Evolutionary conservation across 2,797 vertebrate species (phyloP).

Genomic region (Neosilurus hyrtlii): DNA sequence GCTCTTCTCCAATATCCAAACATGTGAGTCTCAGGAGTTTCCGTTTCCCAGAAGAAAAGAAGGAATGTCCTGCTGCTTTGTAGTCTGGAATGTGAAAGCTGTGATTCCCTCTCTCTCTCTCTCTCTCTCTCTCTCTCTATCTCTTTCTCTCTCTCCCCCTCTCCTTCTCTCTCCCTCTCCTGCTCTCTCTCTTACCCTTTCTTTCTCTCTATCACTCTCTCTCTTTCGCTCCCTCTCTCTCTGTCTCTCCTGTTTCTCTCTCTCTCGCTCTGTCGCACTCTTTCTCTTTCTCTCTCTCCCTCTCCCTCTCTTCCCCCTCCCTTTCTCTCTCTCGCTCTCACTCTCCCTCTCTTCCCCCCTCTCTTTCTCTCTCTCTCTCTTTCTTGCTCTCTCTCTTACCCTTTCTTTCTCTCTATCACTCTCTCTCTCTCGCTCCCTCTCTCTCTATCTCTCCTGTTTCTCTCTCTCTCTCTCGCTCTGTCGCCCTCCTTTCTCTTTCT

Average conservation of each 20-base stretch:
- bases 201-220: no score
- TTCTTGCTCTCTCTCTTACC: no score
- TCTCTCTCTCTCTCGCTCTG: no score
- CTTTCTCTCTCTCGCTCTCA: neutral
- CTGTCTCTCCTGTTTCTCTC: no score
- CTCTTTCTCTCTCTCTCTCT: constrained; percentile 1
- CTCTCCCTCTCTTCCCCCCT: no score
- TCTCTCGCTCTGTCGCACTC: no score
- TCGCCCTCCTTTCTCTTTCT: no score
- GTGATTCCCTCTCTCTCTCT: constrained; percentile 3
- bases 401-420: neutral
- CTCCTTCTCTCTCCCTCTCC: no score
- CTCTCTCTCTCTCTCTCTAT: neutral
- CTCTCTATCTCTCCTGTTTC: no score
- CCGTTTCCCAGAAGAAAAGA: constrained; percentile 35
- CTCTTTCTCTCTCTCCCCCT: neutral
- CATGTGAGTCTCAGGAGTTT: constrained; percentile 38
- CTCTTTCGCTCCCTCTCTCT: no score
- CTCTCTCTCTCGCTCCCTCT: neutral
- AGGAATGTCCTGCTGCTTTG: constrained; percentile 42
- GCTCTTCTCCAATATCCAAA: constrained; percentile 41
- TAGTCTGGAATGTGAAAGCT: constrained; percentile 35
- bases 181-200: no score
- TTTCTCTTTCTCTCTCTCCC: no score
- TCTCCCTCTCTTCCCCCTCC: neutral